These are phyloP conservation scores for Pollenia amentaria DNA, from an alignment of 2,888 invertebrate genomes.

Conservation along the genomic window DNA sequence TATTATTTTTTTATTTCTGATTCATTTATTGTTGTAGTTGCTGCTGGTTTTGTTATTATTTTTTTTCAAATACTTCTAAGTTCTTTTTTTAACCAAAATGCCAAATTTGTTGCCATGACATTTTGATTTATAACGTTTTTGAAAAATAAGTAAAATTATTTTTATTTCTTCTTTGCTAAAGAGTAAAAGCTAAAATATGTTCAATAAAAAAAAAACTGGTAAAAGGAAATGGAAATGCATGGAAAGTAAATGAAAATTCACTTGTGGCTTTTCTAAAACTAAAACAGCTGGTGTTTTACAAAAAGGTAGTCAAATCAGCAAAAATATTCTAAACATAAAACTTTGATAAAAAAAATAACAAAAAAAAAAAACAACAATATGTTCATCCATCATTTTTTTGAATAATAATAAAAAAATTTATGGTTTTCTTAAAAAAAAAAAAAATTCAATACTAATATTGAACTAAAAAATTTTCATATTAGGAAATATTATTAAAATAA, in stretches of 20 bases:
- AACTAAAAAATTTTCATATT: too few species aligned
- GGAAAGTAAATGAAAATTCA: neutral
- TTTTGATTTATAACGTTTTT: slow-evolving; percentile 58
- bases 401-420: too few species aligned
- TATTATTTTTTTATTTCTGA: neutral
- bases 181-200: neutral
- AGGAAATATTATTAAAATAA: too few species aligned
- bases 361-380: too few species aligned
- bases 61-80: neutral
- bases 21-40: neutral
- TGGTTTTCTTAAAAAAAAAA: too few species aligned
- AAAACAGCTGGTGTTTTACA: too few species aligned
- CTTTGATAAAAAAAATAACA: too few species aligned
- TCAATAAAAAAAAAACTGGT: neutral
- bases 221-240: neutral
- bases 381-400: too few species aligned
- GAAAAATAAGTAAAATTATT: slow-evolving; percentile 28
- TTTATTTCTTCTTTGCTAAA: neutral
- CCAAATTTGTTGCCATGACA: slow-evolving; percentile 55
- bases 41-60: slow-evolving; percentile 5
- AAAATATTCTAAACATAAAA: too few species aligned
- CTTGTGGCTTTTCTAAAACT: too few species aligned
- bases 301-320: too few species aligned
- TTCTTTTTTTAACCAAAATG: slow-evolving; percentile 47
- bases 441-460: too few species aligned